Base-by-base conservation (phyloP, 23 tunicate species). In the Diplosoma virens region DNA sequence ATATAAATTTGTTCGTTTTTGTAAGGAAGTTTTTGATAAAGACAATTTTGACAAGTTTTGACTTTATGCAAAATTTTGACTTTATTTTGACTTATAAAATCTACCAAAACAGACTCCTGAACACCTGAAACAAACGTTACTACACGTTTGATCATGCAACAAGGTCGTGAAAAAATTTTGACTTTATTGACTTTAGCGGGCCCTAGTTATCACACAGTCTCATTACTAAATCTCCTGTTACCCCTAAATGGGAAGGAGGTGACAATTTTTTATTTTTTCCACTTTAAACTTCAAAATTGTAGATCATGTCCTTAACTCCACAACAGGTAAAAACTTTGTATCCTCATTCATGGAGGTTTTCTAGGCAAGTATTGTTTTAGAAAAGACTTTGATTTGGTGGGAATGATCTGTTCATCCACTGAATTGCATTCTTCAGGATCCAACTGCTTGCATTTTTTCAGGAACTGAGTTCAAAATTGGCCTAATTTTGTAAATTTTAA, bases 401-500 rank as follows among this genome's bases (percentile, higher is more conserved):
- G 63, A 11, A 55, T 55, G 4, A 55, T 55, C 24, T 55, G 63
- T 25, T 11, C 63, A 20, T 55, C 63, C 21, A 55, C 63, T 11
- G 24, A 55, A 20, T 55, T 55, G 24, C 4, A 55, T 55, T 55
- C 63, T 55, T 55, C 63, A 55, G 63, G 63, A 11, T 55, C 20
- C 24, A 55, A 20, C 24, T 55, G 24, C 21, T 55, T 22, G 20
- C 24, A 55, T 55, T 55, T 55, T 55, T 55, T 55, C 24, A 55
- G 5, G n/a, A 14, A 55, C 24, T 11, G 63, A 16, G 4, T 55
- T 25, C 4, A 55, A 4, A 55, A 55, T 20, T 55, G 63, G 24
- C 63, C 63, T 55, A 55, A 20, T 25, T 55, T 55, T 55, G 24
- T n/a, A 55, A 55, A 55, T 22, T 55, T 55, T 55, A 55, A 55